Evolutionary conservation across 2,797 vertebrate genomes (phyloP).

Genomic region (Cephalopachus bancanus): DNA sequence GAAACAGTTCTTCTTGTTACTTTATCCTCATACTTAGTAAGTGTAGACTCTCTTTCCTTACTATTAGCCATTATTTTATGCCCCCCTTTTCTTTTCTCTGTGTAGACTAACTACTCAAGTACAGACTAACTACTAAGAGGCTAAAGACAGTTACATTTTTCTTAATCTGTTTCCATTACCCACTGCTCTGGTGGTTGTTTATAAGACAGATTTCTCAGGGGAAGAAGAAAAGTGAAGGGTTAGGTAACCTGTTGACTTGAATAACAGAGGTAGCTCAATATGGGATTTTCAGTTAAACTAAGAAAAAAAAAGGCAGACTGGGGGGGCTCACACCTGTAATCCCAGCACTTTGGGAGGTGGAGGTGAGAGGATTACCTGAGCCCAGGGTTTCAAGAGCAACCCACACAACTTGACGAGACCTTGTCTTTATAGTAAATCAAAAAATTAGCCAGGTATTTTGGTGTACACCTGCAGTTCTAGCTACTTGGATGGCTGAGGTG

Average conservation of each 20-base stretch:
- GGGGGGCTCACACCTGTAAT: too few relatives aligned
- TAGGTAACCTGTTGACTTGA: background rate
- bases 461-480: too few relatives aligned
- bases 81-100: background rate
- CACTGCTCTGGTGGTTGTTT: background rate
- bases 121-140: constrained; percentile 11
- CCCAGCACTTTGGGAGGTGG: too few relatives aligned
- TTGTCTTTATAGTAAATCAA: too few relatives aligned
- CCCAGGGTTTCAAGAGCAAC: too few relatives aligned
- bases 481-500: too few relatives aligned
- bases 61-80: background rate
- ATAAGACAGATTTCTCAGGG: background rate
- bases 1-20: constrained; percentile 14
- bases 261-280: background rate
- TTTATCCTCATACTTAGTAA: background rate
- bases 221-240: constrained; percentile 28
- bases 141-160: background rate
- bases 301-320: too few relatives aligned
- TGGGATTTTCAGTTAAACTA: constrained; percentile 42
- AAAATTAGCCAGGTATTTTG: too few relatives aligned
- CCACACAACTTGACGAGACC: too few relatives aligned
- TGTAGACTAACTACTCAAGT: background rate
- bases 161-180: background rate
- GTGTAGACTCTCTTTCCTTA: background rate
- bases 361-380: too few relatives aligned